These are phyloP conservation scores for Pitta sordida DNA, from an alignment of 2,113 vertebrate species.

Conservation along the genomic window DNA sequence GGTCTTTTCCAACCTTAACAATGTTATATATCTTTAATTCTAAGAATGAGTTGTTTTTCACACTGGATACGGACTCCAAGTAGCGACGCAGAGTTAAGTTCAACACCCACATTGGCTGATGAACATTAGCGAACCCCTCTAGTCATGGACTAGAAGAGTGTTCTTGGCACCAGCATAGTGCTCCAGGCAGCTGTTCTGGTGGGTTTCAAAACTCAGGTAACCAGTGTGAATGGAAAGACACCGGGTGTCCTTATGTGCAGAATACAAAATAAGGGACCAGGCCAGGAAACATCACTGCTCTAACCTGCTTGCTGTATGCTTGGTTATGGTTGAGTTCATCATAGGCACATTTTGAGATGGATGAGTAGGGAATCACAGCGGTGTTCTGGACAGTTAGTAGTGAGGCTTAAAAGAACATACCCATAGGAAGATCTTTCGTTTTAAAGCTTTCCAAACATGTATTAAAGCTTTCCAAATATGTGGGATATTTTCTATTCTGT, in stretches of 20 bases:
- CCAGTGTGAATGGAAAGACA: not conserved
- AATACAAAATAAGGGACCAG: not conserved
- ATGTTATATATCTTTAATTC: not conserved
- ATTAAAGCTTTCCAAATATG: not conserved
- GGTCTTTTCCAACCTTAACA: not conserved
- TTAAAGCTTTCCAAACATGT: not conserved
- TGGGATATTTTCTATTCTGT: not conserved
- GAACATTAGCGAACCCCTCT: not conserved
- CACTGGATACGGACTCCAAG: not conserved
- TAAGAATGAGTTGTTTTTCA: not conserved
- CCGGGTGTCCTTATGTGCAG: rapidly evolving
- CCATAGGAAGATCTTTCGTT: not conserved
- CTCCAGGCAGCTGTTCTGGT: not conserved
- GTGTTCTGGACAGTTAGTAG: rapidly evolving
- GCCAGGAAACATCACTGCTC: not conserved
- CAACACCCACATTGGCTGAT: rapidly evolving
- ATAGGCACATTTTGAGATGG: not conserved
- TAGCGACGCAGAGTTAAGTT: rapidly evolving
- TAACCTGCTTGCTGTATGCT: not conserved
- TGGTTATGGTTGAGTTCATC: not conserved
- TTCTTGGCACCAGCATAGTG: rapidly evolving
- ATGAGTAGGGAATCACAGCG: not conserved
- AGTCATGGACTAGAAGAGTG: rapidly evolving
- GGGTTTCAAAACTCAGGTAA: not conserved
- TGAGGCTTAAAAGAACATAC: not conserved